Percentiles rank a stretch among this genome's conserved stretches.
phyloP scores from a whole-genome alignment of 1,140 invertebrate genomes.

The Scylla paramamosain region DNA sequence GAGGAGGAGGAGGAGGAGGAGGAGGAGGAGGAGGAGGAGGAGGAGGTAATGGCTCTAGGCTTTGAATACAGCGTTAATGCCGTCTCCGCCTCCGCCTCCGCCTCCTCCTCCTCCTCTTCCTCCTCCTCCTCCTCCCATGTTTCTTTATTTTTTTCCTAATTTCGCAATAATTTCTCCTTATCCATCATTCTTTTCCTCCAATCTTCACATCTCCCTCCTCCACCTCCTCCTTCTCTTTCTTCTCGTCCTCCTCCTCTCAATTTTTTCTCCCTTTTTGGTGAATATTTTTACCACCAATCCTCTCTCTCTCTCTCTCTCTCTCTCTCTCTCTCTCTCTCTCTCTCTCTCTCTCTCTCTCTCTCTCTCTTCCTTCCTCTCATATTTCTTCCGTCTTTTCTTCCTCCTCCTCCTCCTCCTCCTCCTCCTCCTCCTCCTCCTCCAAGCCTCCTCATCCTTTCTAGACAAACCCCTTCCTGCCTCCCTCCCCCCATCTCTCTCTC shows the following conservation, averaged over 20 bases:
- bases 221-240: not conserved
- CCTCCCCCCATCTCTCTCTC: not conserved
- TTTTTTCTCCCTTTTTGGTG: too few species aligned
- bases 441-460: not conserved
- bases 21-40: slow-evolving; percentile 3
- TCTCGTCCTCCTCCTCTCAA: not conserved
- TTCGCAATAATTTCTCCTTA: not conserved
- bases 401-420: not conserved
- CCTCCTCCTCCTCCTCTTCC: not conserved
- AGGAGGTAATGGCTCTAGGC: too few species aligned
- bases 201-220: not conserved
- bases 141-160: not conserved
- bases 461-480: not conserved
- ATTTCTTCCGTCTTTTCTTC: not conserved
- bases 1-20: not conserved
- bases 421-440: not conserved
- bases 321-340: not conserved
- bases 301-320: too few species aligned
- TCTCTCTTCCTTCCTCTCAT: not conserved
- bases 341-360: too few species aligned
- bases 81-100: not conserved
- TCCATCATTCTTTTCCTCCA: not conserved
- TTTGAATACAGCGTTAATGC: not conserved
- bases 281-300: too few species aligned
- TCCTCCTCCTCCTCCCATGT: not conserved